These are phyloP conservation scores for Sesamia nonagrioides DNA, from an alignment of 1,140 invertebrate species.

Conservation along the genomic window DNA sequence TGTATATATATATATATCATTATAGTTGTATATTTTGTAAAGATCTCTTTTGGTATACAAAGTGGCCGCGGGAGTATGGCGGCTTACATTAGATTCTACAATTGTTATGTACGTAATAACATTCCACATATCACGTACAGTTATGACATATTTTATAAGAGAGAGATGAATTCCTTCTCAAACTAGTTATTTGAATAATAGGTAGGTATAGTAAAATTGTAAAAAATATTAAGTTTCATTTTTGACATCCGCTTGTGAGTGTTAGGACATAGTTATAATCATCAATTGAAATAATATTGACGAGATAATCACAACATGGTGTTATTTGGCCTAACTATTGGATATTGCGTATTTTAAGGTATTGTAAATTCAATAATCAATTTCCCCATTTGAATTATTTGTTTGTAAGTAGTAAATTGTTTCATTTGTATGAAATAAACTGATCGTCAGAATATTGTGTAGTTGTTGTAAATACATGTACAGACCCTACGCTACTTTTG, in stretches of 20 bases:
- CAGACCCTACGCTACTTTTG: slow-evolving; percentile 10
- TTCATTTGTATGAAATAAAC: slow-evolving; percentile 34
- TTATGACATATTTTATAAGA: not conserved
- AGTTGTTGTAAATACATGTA: slow-evolving; percentile 19
- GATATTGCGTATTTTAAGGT: not conserved
- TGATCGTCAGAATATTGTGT: slow-evolving; percentile 6
- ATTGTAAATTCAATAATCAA: not conserved
- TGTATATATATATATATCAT: not conserved
- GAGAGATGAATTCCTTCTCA: not conserved
- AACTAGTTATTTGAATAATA: not conserved
- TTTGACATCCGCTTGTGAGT: not conserved
- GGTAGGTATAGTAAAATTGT: not conserved
- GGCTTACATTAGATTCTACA: not conserved
- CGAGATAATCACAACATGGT: not conserved
- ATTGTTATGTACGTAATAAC: slow-evolving; percentile 14
- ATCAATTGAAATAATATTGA: not conserved
- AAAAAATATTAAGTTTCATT: not conserved
- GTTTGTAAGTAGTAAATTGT: not conserved
- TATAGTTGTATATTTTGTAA: slow-evolving; percentile 13
- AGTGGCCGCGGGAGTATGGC: not conserved
- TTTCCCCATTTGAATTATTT: not conserved
- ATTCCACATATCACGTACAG: slow-evolving; percentile 12
- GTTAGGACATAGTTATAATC: not conserved
- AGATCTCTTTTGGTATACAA: slow-evolving; percentile 17
- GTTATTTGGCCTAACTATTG: not conserved